Conservation (phyloP, 37 sponge, comb jelly and placozoan genomes). For the Dysidea cf. avara region DNA sequence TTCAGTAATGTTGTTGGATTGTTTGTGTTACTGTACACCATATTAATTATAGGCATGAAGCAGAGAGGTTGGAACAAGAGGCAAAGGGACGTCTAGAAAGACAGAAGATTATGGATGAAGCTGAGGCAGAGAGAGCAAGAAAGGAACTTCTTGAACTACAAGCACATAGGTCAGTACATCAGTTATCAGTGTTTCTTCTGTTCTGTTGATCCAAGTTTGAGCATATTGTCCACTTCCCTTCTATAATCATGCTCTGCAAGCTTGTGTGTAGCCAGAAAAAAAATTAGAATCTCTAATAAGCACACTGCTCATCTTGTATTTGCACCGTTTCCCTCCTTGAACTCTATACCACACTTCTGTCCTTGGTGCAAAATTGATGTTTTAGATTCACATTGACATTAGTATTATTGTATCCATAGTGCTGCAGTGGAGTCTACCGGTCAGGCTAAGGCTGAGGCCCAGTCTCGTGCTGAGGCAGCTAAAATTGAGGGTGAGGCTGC, state of each 20-base stretch:
- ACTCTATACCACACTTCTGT: too few species aligned
- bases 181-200: background rate
- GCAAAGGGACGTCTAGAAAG: slow-evolving; percentile 96
- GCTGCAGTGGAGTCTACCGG: slow-evolving; percentile 99
- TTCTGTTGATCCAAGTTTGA: background rate
- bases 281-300: background rate
- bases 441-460: slow-evolving; percentile 99
- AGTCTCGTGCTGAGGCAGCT: slow-evolving; percentile 94
- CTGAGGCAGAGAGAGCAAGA: slow-evolving; percentile 96
- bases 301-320: background rate
- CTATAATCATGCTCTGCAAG: background rate
- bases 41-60: slow-evolving; percentile 73
- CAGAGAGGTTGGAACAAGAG: slow-evolving; percentile 96
- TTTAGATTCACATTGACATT: background rate
- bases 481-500: slow-evolving; percentile 98
- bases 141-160: slow-evolving; percentile 91
- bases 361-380: too few species aligned
- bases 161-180: slow-evolving; percentile 61
- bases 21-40: background rate
- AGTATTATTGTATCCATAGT: slow-evolving; percentile 33
- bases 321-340: too few species aligned
- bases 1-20: background rate
- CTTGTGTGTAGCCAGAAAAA: background rate
- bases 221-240: background rate
- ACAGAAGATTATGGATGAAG: slow-evolving; percentile 99